Base-by-base conservation (phyloP, 2,888 invertebrate genomes). In the Orthosia incerta region DNA sequence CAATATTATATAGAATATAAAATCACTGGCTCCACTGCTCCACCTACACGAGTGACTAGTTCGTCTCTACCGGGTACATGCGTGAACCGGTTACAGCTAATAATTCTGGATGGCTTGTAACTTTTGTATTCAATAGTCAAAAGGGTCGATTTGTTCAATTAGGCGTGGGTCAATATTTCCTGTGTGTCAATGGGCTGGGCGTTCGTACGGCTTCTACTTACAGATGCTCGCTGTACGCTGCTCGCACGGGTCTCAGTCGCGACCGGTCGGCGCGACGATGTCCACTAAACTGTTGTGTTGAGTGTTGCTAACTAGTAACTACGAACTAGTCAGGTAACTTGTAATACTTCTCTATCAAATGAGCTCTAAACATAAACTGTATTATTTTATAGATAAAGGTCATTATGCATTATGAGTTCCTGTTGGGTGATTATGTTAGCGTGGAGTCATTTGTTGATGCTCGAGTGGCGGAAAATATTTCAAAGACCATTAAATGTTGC, bases 191-290 rank as follows among this genome's bases (percentile, higher is more conserved):
- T 89, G 76, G 79, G 71, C 75, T 84, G 77, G 86, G 68, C 63
- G 72, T 46, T 79, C 69, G 76, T 90, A 89, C 71, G 91, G 89
- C 90, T 91, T 91, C 88, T 82, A 82, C 87, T 86, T 76, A 90
- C 59, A 71, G n/a, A 62, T 66, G 66, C 78, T 77, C 60, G 74
- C 81, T n/a, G 26, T 31, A 39, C 59, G 59, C 59, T 59, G 20
- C 60, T 60, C 60, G 60, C 45, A 60, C 20, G 60, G 20, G 60
- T 45, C 20, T 60, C 60, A 5, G 60, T 60, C 15, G 75, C 79
- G 71, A 74, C 81, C 78, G 67, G 76, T 75, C 82, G 75, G 55
- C 81, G 73, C 80, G 61, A 78, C 80, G 73, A 62, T 69, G 66
- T 57, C 46, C 60, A 79, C 76, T 46, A 71, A 62, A 87, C 86